Percentiles rank a stretch among this genome's conserved stretches.
Conservation (phyloP, 2,797 vertebrate species). For the Podarcis lilfordi region DNA sequence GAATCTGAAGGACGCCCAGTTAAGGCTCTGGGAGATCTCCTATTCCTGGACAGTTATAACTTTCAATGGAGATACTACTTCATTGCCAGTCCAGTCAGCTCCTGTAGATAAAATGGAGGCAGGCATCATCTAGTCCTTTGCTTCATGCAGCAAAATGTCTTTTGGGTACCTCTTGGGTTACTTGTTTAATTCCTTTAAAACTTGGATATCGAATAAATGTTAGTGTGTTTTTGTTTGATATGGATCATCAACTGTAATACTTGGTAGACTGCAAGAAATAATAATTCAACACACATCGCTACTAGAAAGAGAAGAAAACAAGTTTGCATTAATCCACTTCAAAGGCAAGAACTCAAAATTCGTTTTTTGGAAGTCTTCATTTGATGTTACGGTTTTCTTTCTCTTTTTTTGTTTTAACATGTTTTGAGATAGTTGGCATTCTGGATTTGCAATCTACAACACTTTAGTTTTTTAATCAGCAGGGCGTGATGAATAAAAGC, state of each 20-base stretch:
- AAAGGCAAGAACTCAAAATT: not conserved
- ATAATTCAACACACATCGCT: not conserved
- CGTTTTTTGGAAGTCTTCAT: not conserved
- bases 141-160: not conserved
- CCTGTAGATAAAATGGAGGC: too few species aligned
- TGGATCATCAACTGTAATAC: not conserved
- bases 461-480: conserved; percentile 9
- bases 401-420: not conserved
- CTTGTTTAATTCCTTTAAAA: not conserved
- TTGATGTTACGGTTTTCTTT: not conserved
- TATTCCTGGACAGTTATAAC: not conserved
- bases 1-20: too few species aligned
- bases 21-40: not conserved
- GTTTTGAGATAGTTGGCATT: not conserved
- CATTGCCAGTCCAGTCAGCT: too few species aligned
- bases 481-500: not conserved
- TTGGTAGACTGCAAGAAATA: not conserved
- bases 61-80: too few species aligned
- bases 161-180: too few species aligned
- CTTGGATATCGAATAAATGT: not conserved
- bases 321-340: not conserved
- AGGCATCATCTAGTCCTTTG: too few species aligned
- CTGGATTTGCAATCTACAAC: not conserved
- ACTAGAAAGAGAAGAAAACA: not conserved
- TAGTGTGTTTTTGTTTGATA: not conserved